phyloP scores from a whole-genome alignment of 2,888 invertebrate species.

The Agrotis clavis region DNA sequence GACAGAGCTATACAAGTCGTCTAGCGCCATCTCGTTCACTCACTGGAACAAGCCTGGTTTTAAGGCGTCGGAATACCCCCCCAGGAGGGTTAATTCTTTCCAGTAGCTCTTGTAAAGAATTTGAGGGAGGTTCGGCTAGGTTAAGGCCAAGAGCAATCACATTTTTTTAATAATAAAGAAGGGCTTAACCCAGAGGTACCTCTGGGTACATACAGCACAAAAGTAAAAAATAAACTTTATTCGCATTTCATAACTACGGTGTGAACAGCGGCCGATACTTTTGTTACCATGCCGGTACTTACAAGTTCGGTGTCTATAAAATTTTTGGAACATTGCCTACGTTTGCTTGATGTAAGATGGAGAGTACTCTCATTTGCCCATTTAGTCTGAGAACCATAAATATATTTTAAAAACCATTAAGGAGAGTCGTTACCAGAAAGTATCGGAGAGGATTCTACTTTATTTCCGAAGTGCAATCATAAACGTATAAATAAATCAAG shows the following conservation, averaged over 20 bases:
- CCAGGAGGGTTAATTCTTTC: too few species aligned
- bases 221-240: too few species aligned
- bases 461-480: constrained; percentile 47
- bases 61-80: too few species aligned
- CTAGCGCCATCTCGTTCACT: too few species aligned
- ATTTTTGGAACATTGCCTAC: constrained; percentile 72
- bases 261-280: constrained; percentile 53
- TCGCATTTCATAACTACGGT: constrained; percentile 36
- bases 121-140: too few species aligned
- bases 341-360: constrained; percentile 55
- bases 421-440: constrained; percentile 29
- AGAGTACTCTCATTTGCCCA: constrained; percentile 45
- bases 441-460: constrained; percentile 34
- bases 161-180: too few species aligned
- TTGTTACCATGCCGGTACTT: constrained; percentile 54
- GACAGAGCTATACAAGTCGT: too few species aligned
- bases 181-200: too few species aligned
- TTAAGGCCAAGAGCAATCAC: too few species aligned
- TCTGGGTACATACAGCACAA: too few species aligned
- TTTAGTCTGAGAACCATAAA: constrained; percentile 47
- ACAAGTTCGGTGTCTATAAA: constrained; percentile 60
- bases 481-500: constrained; percentile 53
- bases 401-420: constrained; percentile 58
- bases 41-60: too few species aligned
- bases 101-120: too few species aligned